Base-by-base conservation (phyloP, 1,140 invertebrate species). In the Hylyphantes graminicola region DNA sequence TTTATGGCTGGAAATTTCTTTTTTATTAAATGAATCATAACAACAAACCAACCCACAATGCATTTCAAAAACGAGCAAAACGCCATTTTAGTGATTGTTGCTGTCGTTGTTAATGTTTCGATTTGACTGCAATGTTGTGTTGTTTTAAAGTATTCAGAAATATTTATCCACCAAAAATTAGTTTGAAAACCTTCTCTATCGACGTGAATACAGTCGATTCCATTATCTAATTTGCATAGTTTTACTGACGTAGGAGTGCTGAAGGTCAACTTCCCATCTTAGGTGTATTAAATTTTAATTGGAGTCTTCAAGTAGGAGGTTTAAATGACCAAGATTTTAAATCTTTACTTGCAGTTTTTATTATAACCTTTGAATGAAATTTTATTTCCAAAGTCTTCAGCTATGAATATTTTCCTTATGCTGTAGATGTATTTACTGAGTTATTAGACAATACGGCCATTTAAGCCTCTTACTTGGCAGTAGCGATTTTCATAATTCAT, bases 71-170 rank as follows among this genome's bases (percentile, higher is more conserved):
- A 17, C 9, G 15, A 64, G 72, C 35, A 48, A 63, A 83, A 63
- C 80, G 80, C 80, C 80, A 83, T 83, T 82, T 83, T 83, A 83
- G 80, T 65, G 70, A 61, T 57, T 83, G 72, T 75, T 74, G 67
- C 59, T 74, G 50, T 70, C 53, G 48, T 63, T 63, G 67, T 68
- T 74, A 59, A 65, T 74, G 80, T 83, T 67, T 55, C 53, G 48
- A 15, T 48, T 65, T 35, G 50, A 17, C 48, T 74, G 80, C 70
- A 53, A 81, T 81, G 78, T 73, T 83, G 72, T 73, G 72, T 82
- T 19, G 15, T 65, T 21, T 74, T 35, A 21, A 15, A 13, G 51
- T 65, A 59, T 35, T 13, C 61, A 19, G 19, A 17, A 15, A 9
- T 74, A 74, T 35, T 55, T 75, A 9, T 15, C 15, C 17, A 9